Percentiles rank a stretch among this genome's conserved stretches.
phyloP scores from a whole-genome alignment of 2,888 invertebrate genomes.

The Orthonevra nobilis region DNA sequence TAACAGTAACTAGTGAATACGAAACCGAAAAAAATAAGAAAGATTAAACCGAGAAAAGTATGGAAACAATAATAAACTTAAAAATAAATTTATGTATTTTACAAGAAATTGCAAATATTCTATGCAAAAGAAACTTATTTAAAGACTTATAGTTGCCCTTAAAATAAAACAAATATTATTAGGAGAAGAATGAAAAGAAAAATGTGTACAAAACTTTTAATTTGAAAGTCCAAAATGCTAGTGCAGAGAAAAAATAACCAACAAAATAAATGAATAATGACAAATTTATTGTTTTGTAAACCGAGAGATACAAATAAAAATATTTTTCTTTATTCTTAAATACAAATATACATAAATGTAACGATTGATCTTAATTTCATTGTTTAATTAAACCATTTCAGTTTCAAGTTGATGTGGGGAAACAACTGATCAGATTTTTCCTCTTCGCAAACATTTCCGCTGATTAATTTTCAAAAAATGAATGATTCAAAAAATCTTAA shows the following conservation, averaged over 20 bases:
- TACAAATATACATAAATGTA: no score
- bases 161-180: slow-evolving; percentile 6
- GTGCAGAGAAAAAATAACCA: not conserved
- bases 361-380: no score
- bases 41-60: not conserved
- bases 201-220: slow-evolving; percentile 8
- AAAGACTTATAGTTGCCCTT: slow-evolving; percentile 10
- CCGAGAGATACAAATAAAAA: slow-evolving; percentile 35
- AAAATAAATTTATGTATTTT: slow-evolving; percentile 25
- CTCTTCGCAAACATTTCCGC: no score
- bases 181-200: slow-evolving; percentile 1
- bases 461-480: no score
- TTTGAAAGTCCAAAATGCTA: not conserved
- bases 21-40: slow-evolving; percentile 39
- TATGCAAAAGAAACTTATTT: slow-evolving; percentile 21
- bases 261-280: no score
- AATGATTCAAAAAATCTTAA: no score
- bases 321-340: slow-evolving; percentile 35
- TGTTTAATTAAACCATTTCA: no score
- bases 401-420: no score
- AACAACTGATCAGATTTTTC: no score
- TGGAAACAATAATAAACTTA: slow-evolving; percentile 11
- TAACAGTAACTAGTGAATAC: slow-evolving; percentile 11
- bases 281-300: slow-evolving; percentile 46
- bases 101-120: slow-evolving; percentile 7